Conservation (phyloP, 2,797 vertebrate species). For the Hypotaenidia philippensis region DNA sequence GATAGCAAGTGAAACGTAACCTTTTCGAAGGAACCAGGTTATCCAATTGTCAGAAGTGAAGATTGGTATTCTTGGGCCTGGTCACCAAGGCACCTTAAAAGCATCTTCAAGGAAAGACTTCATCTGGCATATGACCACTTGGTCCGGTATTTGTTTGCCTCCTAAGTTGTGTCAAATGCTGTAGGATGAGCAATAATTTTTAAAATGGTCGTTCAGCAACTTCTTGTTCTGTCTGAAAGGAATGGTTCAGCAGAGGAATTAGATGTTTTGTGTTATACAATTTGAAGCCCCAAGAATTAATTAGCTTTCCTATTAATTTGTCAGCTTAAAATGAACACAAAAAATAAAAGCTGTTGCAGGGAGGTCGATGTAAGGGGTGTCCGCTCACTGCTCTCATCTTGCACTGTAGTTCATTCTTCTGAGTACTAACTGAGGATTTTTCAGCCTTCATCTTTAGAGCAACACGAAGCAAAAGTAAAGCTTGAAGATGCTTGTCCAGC, state of each 20-base stretch:
- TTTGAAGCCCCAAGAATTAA: neutral
- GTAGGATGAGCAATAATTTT: slow-evolving; percentile 30
- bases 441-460: neutral
- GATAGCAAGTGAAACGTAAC: neutral
- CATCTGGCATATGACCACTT: slow-evolving; percentile 42
- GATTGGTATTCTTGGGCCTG: neutral
- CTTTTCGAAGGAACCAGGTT: neutral
- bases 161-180: slow-evolving; percentile 57
- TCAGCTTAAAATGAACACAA: neutral
- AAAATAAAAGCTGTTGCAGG: neutral
- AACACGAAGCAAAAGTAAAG: neutral
- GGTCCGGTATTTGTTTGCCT: slow-evolving; percentile 49
- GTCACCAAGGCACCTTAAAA: slow-evolving; percentile 43
- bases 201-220: slow-evolving; percentile 5
- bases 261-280: neutral
- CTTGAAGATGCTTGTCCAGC: neutral
- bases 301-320: neutral
- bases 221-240: slow-evolving; percentile 10
- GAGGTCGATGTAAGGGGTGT: neutral
- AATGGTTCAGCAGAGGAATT: neutral
- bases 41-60: neutral
- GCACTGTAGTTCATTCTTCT: neutral
- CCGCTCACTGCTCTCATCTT: neutral
- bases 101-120: slow-evolving; percentile 40
- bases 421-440: neutral